Conservation (phyloP, 1,140 invertebrate genomes). For the Papilio helenus region DNA sequence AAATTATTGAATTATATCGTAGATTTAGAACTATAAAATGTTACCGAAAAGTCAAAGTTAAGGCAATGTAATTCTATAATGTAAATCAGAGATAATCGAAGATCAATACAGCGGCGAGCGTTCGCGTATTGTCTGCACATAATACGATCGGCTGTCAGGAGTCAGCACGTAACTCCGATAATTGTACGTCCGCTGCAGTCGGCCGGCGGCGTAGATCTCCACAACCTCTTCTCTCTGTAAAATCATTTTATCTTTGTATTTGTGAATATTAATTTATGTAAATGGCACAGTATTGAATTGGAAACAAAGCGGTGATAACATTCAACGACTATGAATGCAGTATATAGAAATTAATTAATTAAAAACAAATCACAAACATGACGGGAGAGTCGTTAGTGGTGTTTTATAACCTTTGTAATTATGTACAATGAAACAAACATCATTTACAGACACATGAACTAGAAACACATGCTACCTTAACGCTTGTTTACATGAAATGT, state of each 20-base stretch:
- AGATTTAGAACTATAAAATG: too few species aligned
- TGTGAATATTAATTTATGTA: not conserved
- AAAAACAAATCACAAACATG: too few species aligned
- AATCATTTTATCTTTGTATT: not conserved
- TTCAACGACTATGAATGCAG: not conserved
- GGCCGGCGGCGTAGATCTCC: not conserved
- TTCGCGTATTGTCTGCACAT: not conserved
- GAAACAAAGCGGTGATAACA: not conserved
- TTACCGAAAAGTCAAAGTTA: too few species aligned
- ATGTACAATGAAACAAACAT: not conserved
- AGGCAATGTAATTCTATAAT: not conserved
- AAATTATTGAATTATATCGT: not conserved
- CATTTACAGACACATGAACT: not conserved
- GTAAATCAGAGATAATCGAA: not conserved
- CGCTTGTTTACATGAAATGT: not conserved
- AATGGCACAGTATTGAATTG: not conserved
- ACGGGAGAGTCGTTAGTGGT: too few species aligned
- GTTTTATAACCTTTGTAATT: not conserved
- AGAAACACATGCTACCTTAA: not conserved
- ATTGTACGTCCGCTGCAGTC: conserved; percentile 8
- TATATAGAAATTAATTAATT: not conserved
- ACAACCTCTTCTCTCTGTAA: not conserved
- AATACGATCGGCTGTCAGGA: not conserved
- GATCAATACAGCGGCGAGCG: not conserved
- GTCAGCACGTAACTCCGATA: not conserved